Evolutionary conservation across 2,113 vertebrate species (phyloP).

Genomic region (Zosterops hypoxanthus): DNA sequence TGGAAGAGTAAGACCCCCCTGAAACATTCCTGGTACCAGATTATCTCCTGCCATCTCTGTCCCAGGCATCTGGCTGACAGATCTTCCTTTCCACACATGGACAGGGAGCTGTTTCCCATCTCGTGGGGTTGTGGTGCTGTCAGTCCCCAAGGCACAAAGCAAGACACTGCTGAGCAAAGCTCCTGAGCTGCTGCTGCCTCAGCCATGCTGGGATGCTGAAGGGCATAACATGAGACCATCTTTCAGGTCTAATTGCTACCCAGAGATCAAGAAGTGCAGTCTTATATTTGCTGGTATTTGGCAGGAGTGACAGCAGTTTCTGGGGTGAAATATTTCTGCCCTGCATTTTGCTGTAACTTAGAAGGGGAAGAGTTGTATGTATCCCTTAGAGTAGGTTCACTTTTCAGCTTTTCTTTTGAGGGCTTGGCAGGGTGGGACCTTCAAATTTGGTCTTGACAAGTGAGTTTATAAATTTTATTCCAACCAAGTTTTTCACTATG

Average conservation of each 20-base stretch:
- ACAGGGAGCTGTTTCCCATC: background rate
- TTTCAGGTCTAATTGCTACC: background rate
- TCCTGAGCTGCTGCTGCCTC: background rate
- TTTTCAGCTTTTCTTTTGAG: background rate
- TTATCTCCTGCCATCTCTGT: background rate
- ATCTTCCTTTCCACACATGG: background rate
- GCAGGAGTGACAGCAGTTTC: background rate
- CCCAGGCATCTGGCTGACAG: background rate
- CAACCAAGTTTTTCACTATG: background rate
- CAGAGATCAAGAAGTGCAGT: background rate
- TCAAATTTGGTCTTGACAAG: background rate
- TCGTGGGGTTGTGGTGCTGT: background rate
- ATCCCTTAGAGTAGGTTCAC: background rate
- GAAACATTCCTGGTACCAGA: background rate
- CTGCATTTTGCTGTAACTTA: background rate
- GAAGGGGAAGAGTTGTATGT: background rate
- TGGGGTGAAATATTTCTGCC: background rate
- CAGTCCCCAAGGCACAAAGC: background rate
- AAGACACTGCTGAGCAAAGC: background rate
- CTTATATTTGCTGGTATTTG: background rate
- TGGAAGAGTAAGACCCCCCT: background rate
- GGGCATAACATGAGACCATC: background rate
- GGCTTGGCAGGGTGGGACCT: background rate
- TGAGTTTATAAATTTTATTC: background rate
- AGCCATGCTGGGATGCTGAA: background rate